Evolutionary conservation across 2,797 vertebrate genomes (phyloP).

Genomic region (Falco cherrug): DNA sequence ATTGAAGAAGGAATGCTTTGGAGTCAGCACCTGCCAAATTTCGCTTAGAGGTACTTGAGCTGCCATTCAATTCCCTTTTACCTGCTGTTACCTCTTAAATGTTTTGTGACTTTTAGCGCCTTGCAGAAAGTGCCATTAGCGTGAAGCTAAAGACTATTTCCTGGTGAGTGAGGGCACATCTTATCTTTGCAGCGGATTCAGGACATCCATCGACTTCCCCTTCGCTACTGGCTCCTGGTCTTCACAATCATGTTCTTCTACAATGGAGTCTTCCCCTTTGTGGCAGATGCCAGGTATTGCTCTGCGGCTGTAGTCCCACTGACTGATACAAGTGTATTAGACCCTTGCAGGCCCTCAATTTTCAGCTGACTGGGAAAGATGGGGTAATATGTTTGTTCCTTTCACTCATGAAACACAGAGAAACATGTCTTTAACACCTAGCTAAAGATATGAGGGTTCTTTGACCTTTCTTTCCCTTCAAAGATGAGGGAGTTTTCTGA

Average conservation of each 20-base stretch:
- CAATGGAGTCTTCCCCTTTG: constrained; percentile 84
- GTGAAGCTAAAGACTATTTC: not conserved
- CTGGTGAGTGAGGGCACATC: not conserved
- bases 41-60: not conserved
- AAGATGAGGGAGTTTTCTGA: not conserved
- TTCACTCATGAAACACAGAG: not conserved
- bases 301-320: not conserved
- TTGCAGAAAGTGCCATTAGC: not conserved
- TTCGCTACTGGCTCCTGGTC: constrained; percentile 85
- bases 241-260: constrained; percentile 89
- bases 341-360: not conserved
- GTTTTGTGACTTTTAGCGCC: not conserved
- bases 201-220: constrained; percentile 77
- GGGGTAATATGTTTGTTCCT: not conserved
- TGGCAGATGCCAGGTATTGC: constrained; percentile 83
- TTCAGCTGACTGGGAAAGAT: not conserved
- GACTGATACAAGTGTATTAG: too few relatives aligned
- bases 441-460: not conserved
- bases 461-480: not conserved
- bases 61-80: not conserved
- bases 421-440: not conserved
- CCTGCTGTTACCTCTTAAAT: not conserved
- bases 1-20: not conserved
- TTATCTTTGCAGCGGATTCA: constrained; percentile 76
- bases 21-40: not conserved